These are phyloP conservation scores for Patiria pectinifera DNA, from an alignment of 53 echinoderm and acorn worm genomes.

Conservation along the genomic window DNA sequence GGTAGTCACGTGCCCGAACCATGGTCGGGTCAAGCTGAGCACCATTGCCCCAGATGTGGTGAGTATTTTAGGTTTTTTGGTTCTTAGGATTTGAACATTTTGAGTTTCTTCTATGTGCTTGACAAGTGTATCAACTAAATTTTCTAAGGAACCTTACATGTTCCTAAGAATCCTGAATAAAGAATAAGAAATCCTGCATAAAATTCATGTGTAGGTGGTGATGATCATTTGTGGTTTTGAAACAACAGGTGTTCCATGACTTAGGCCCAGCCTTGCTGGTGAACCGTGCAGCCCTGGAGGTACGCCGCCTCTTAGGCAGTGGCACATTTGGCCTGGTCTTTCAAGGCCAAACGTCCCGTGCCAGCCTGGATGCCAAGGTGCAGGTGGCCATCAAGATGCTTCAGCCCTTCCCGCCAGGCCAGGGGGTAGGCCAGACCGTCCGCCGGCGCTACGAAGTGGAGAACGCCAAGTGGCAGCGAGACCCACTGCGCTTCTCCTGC, in stretches of 20 bases:
- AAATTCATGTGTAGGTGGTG: neutral
- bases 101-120: neutral
- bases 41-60: conserved; percentile 98
- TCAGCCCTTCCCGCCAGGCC: conserved; percentile 91
- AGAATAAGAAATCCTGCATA: too few relatives aligned
- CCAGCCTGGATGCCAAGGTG: conserved; percentile 25
- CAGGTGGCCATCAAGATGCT: conserved; percentile 94
- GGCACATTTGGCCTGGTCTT: conserved; percentile 98
- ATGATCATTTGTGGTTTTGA: neutral
- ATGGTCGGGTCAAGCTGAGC: conserved; percentile 79
- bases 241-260: conserved; percentile 86
- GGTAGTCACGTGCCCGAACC: conserved; percentile 85
- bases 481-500: conserved; percentile 86
- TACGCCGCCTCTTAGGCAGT: conserved; percentile 86
- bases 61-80: conserved; percentile 22
- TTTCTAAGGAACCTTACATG: too few relatives aligned
- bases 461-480: conserved; percentile 89
- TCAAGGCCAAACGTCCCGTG: conserved; percentile 68
- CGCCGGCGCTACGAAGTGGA: conserved; percentile 86
- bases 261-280: conserved; percentile 75
- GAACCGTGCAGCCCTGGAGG: conserved; percentile 73
- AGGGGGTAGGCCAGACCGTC: conserved; percentile 85
- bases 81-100: neutral
- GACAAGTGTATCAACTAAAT: neutral
- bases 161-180: too few relatives aligned